Conservation (phyloP, 2,888 invertebrate species). For the Sussaba pulchella region DNA sequence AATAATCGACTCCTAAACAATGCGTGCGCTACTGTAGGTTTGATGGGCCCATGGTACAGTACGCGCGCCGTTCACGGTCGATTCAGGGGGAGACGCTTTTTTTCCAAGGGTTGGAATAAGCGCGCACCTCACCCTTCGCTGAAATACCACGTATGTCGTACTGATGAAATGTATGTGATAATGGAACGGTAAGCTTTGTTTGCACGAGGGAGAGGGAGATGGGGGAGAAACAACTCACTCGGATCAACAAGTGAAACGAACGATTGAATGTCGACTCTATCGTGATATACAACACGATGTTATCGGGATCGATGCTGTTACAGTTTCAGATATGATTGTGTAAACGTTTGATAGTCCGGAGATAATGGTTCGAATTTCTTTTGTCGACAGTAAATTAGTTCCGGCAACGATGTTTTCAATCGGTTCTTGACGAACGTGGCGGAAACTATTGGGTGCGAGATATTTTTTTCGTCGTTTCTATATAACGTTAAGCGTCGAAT, state of each 20-base stretch:
- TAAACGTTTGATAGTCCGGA: not conserved
- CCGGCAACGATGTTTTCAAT: not conserved
- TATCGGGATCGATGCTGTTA: slow-evolving; percentile 31
- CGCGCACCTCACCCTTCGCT: slow-evolving; percentile 29
- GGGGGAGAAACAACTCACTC: slow-evolving; percentile 27
- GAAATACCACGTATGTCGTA: slow-evolving; percentile 56
- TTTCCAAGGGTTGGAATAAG: slow-evolving; percentile 60
- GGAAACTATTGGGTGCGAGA: too few species aligned
- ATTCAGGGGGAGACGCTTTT: slow-evolving; percentile 41
- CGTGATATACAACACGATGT: slow-evolving; percentile 26
- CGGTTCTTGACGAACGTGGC: too few species aligned
- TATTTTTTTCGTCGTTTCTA: too few species aligned
- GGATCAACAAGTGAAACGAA: slow-evolving; percentile 70
- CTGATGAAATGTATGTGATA: slow-evolving; percentile 61
- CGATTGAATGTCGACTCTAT: slow-evolving; percentile 42
- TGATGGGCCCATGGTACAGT: slow-evolving; percentile 55
- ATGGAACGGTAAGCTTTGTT: slow-evolving; percentile 61
- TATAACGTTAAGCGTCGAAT: too few species aligned
- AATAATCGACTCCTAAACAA: slow-evolving; percentile 66
- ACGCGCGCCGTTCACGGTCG: slow-evolving; percentile 32
- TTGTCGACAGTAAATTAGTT: not conserved
- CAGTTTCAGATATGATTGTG: not conserved
- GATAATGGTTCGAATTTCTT: not conserved
- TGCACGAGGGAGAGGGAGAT: slow-evolving; percentile 35
- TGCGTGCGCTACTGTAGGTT: slow-evolving; percentile 48